Conservation (phyloP, 2,797 vertebrate genomes). For the Dipus sagitta region DNA sequence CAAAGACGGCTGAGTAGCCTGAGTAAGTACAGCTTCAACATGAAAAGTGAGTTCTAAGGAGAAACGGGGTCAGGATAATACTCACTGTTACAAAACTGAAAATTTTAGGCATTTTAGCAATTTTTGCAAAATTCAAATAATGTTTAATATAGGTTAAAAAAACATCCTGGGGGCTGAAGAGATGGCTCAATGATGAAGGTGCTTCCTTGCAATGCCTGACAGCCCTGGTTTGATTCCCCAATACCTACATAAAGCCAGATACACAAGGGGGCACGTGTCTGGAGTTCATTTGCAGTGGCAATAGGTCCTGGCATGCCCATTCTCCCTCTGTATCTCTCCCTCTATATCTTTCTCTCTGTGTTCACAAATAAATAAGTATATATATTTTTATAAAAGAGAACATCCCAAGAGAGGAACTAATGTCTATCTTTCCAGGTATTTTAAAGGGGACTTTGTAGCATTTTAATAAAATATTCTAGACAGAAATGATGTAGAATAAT, state of each 20-base stretch:
- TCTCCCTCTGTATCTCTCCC: too few species aligned
- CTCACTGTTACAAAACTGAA: slow-evolving; percentile 2
- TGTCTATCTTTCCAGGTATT: slow-evolving; percentile 21
- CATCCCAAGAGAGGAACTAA: not conserved
- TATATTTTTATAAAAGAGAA: not conserved
- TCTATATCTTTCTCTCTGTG: too few species aligned
- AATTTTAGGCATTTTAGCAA: not conserved
- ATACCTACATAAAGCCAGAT: too few species aligned
- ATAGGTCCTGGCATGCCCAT: too few species aligned
- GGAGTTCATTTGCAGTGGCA: too few species aligned
- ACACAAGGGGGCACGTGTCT: too few species aligned
- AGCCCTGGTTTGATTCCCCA: too few species aligned
- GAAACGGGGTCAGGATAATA: not conserved
- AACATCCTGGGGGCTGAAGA: too few species aligned
- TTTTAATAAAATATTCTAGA: slow-evolving; percentile 35
- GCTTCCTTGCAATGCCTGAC: too few species aligned
- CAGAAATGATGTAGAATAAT: not conserved
- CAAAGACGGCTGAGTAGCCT: not conserved
- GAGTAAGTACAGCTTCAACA: not conserved
- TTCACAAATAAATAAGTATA: too few species aligned
- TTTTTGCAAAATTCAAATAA: slow-evolving; percentile 23
- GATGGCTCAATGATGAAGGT: too few species aligned
- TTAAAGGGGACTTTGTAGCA: not conserved
- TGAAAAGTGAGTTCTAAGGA: not conserved
- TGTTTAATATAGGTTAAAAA: not conserved